These are phyloP conservation scores for Drosophila quinaria DNA, from an alignment of 2,888 invertebrate genomes.

Conservation along the genomic window DNA sequence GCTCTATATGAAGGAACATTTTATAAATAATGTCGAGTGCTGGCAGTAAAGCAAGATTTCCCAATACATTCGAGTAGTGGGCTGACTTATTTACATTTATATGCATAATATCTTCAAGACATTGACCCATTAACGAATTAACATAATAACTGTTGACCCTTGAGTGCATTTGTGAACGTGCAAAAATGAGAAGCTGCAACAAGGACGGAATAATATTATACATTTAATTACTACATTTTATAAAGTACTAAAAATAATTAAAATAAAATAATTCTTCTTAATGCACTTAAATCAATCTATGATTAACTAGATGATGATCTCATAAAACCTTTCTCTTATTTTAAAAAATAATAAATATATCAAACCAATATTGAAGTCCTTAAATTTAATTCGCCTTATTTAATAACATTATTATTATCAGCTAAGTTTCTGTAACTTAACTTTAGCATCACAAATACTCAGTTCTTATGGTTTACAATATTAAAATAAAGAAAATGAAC, in stretches of 20 bases:
- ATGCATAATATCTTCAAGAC: constrained; percentile 41
- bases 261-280: neutral
- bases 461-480: neutral
- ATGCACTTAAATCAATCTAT: too few species aligned
- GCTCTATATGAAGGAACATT: constrained; percentile 28
- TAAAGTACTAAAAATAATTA: neutral
- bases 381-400: too few species aligned
- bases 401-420: too few species aligned
- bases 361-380: too few species aligned
- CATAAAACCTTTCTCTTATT: neutral
- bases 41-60: constrained; percentile 46
- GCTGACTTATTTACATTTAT: constrained; percentile 2
- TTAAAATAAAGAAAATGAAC: neutral
- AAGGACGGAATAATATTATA: too few species aligned
- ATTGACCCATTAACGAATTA: constrained; percentile 73
- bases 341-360: too few species aligned
- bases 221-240: too few species aligned
- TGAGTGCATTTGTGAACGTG: constrained; percentile 11
- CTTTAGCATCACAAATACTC: too few species aligned
- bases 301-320: neutral
- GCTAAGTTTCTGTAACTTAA: too few species aligned
- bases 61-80: neutral
- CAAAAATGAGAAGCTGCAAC: neutral
- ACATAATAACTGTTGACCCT: constrained; percentile 74
- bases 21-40: constrained; percentile 51